Percentiles rank a stretch among this genome's conserved stretches.
Conservation (phyloP, 2,797 vertebrate genomes). For the Liasis olivaceus region DNA sequence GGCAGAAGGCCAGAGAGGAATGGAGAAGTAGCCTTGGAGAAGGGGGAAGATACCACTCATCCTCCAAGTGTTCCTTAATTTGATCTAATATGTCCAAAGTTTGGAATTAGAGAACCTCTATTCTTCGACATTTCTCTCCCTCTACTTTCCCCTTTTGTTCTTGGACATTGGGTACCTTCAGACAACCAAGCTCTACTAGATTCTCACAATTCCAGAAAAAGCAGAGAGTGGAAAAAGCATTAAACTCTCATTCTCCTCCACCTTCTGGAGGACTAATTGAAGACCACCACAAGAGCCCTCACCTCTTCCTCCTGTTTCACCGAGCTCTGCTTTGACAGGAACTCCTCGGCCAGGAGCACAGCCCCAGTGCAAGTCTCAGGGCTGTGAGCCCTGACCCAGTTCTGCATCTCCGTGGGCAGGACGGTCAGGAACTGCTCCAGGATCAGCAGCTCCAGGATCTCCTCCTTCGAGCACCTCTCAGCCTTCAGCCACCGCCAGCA, state of each 20-base stretch:
- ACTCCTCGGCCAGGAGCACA: conserved; percentile 3
- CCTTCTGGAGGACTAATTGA: background rate
- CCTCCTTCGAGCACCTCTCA: conserved; percentile 11
- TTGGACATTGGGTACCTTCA: no score
- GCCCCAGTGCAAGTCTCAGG: conserved; percentile 7
- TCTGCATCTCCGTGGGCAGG: conserved; percentile 17
- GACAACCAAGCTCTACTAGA: no score
- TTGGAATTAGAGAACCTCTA: background rate
- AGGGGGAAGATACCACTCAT: no score
- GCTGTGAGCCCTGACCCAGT: background rate
- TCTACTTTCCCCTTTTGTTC: no score
- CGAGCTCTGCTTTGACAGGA: background rate
- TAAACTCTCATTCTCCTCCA: background rate
- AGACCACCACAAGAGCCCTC: background rate
- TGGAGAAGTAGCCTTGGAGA: background rate
- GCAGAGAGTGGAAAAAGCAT: background rate
- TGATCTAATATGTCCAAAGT: background rate
- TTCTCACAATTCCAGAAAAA: background rate
- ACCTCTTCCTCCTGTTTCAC: conserved; percentile 10
- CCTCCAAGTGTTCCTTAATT: no score
- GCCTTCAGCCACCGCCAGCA: conserved; percentile 13
- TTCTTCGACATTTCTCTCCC: background rate
- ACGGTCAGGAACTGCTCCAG: conserved; percentile 18
- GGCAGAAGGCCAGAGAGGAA: background rate
- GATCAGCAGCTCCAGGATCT: conserved; percentile 28